Percentiles rank a stretch among this genome's conserved stretches.
These are phyloP conservation scores for Arremon brunneinucha DNA, from an alignment of 2,797 vertebrate genomes.

Conservation along the genomic window DNA sequence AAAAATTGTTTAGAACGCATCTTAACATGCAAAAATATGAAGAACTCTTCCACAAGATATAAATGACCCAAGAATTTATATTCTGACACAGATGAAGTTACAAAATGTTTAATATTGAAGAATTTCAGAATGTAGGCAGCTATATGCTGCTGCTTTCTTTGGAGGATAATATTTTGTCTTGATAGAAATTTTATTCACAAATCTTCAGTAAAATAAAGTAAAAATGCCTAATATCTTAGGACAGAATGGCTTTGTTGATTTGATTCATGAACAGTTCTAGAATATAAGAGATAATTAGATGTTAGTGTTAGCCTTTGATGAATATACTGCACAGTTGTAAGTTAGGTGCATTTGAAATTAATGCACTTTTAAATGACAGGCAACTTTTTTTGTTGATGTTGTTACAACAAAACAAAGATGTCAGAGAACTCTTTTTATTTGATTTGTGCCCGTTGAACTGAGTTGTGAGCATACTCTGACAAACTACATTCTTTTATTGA, in stretches of 20 bases:
- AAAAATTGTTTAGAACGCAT: not conserved
- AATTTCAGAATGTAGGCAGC: not conserved
- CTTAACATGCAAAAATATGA: not conserved
- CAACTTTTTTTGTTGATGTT: not conserved
- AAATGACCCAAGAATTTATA: not conserved
- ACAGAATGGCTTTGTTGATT: not conserved
- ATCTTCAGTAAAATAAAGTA: not conserved
- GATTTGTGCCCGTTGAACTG: not conserved
- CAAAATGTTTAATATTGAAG: not conserved
- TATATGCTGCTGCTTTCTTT: not conserved
- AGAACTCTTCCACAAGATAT: not conserved
- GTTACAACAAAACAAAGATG: not conserved
- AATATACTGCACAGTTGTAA: not conserved
- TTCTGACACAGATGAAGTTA: not conserved
- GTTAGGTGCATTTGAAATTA: not conserved
- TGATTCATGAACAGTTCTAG: not conserved
- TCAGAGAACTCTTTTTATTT: not conserved
- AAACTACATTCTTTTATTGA: not conserved
- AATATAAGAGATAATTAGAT: not conserved
- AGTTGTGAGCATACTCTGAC: not conserved
- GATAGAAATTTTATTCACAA: not conserved
- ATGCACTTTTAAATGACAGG: not conserved
- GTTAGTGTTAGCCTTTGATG: not conserved
- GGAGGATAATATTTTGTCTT: not conserved
- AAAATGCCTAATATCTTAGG: not conserved